Conservation (phyloP, 2,888 invertebrate genomes). For the Anodontia alba region DNA sequence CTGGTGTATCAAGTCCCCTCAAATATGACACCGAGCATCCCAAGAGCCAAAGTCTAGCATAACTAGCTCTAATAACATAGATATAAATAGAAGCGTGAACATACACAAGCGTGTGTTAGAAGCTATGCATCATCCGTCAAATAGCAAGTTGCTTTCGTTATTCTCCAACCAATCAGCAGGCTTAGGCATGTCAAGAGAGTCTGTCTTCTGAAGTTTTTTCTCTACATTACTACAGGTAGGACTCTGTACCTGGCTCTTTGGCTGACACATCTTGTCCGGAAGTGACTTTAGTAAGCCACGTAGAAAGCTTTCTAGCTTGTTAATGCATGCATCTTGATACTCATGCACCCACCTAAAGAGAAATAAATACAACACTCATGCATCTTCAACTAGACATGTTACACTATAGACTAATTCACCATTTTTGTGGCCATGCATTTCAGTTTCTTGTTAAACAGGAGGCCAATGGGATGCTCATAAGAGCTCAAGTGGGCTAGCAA, state of each 20-base stretch:
- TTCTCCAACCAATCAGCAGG: slow-evolving; percentile 49
- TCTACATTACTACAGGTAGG: neutral
- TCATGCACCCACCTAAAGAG: slow-evolving; percentile 65
- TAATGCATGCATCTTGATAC: slow-evolving; percentile 67
- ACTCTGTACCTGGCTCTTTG: slow-evolving; percentile 26
- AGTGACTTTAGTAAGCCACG: slow-evolving; percentile 55
- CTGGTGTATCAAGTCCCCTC: too few relatives aligned
- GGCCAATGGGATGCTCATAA: too few relatives aligned
- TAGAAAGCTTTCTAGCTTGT: slow-evolving; percentile 63
- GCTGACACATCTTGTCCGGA: slow-evolving; percentile 59
- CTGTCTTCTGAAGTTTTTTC: neutral
- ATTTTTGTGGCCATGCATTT: too few relatives aligned
- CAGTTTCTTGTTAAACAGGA: too few relatives aligned
- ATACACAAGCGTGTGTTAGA: neutral
- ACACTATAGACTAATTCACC: neutral
- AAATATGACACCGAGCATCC: too few relatives aligned
- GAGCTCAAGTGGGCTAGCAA: too few relatives aligned
- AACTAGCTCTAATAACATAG: too few relatives aligned
- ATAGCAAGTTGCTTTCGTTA: neutral
- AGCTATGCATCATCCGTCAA: neutral
- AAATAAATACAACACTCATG: neutral
- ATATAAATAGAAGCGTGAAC: neutral
- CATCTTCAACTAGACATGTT: neutral
- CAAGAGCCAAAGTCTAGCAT: too few relatives aligned
- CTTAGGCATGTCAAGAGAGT: slow-evolving; percentile 46